phyloP scores from a whole-genome alignment of 2,797 vertebrate species.

The Neopelma chrysocephalum region DNA sequence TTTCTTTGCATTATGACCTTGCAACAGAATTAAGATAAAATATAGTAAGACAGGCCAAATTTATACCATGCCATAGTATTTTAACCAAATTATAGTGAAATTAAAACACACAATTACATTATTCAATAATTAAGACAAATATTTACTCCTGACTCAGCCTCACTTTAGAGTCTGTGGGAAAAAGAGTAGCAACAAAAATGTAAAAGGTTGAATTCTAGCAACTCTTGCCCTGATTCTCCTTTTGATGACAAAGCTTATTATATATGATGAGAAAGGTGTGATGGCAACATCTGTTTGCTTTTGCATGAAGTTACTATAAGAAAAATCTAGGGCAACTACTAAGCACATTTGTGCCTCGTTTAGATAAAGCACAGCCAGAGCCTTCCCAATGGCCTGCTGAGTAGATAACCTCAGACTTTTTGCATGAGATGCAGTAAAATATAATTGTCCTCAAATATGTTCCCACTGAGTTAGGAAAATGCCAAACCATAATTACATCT shows the following conservation, averaged over 20 bases:
- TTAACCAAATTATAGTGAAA: not conserved
- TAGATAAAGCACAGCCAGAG: conserved; percentile 14
- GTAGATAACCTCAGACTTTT: conserved; percentile 49
- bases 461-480: conserved; percentile 29
- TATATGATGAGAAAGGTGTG: not conserved
- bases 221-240: not conserved
- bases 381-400: conserved; percentile 12
- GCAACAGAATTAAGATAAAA: not conserved
- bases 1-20: not conserved
- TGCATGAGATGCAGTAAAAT: conserved; percentile 54
- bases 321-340: not conserved
- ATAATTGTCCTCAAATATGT: conserved; percentile 16
- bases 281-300: not conserved
- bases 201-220: not conserved
- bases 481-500: conserved; percentile 58
- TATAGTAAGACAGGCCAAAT: not conserved
- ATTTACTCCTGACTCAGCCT: not conserved
- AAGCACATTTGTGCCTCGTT: conserved; percentile 33
- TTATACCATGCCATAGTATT: not conserved
- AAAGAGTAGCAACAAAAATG: not conserved
- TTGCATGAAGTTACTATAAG: not conserved
- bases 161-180: not conserved
- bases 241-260: not conserved
- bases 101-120: not conserved
- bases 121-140: not conserved